A percentile compares a stretch with the other conserved stretches of the same genome.
Evolutionary conservation across 2,113 vertebrate genomes (phyloP).

Genomic region (Nyctibius bracteatus): DNA sequence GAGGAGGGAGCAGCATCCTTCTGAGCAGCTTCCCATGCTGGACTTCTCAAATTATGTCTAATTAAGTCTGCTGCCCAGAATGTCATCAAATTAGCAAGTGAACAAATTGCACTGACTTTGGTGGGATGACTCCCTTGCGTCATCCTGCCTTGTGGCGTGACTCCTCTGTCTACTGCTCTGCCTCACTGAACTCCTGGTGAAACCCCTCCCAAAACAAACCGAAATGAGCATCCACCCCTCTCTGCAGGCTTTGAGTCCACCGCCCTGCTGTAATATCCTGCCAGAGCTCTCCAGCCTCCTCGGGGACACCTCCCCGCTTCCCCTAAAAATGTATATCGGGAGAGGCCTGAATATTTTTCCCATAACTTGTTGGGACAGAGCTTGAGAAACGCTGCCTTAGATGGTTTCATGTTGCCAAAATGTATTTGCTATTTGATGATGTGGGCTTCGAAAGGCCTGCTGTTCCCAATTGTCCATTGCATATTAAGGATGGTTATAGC

Average conservation of each 20-base stretch:
- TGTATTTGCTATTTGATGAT: conserved; percentile 73
- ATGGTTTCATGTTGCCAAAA: conserved; percentile 62
- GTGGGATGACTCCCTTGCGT: accelerated
- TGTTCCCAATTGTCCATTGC: conserved; percentile 82
- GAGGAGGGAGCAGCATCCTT: neutral
- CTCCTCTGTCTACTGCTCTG: neutral
- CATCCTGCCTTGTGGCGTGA: accelerated
- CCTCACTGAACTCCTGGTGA: neutral
- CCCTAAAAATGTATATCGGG: neutral
- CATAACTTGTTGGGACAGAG: neutral
- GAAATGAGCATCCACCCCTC: neutral
- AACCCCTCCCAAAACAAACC: neutral
- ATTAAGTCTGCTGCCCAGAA: conserved; percentile 9
- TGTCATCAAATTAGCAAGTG: neutral
- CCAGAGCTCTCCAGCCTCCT: neutral
- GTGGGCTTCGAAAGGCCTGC: conserved; percentile 62
- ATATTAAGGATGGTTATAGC: conserved; percentile 74
- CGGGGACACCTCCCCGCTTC: neutral
- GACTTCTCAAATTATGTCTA: neutral
- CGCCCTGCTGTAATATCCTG: neutral
- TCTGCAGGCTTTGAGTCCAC: accelerated
- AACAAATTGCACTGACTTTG: neutral
- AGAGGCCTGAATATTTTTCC: no score
- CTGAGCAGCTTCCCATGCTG: neutral
- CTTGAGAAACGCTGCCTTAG: neutral